Conservation (phyloP, 2,113 vertebrate genomes). For the Coregonus clupeaformis region DNA sequence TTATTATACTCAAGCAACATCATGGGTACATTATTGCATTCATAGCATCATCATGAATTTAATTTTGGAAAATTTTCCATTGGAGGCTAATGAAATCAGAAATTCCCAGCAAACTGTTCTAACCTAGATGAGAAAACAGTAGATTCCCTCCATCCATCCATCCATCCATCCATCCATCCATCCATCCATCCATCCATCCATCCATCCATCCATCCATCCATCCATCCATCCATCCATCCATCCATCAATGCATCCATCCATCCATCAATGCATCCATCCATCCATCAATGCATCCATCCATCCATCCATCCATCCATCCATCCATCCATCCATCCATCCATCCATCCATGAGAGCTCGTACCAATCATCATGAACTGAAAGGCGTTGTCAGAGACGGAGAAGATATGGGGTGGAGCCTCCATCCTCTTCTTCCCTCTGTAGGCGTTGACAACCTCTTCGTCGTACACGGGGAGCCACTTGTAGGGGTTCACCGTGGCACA, state of each 20-base stretch:
- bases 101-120: no score
- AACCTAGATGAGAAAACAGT: not conserved
- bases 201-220: not conserved
- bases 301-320: not conserved
- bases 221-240: not conserved
- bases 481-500: conserved; percentile 13
- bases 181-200: not conserved
- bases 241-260: no score
- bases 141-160: not conserved
- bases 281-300: not conserved
- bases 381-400: conserved; percentile 10
- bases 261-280: no score
- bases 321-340: not conserved
- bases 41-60: not conserved
- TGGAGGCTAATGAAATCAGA: not conserved
- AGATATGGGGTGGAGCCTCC: conserved; percentile 7
- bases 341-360: not conserved
- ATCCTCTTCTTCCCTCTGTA: conserved; percentile 12
- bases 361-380: conserved; percentile 5
- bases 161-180: not conserved
- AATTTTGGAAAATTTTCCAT: not conserved
- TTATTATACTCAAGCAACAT: not conserved
- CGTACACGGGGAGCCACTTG: conserved; percentile 10
- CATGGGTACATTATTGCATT: not conserved
- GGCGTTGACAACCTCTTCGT: not conserved